phyloP scores from a whole-genome alignment of 2,113 vertebrate species.

The Ptilonorhynchus violaceus region DNA sequence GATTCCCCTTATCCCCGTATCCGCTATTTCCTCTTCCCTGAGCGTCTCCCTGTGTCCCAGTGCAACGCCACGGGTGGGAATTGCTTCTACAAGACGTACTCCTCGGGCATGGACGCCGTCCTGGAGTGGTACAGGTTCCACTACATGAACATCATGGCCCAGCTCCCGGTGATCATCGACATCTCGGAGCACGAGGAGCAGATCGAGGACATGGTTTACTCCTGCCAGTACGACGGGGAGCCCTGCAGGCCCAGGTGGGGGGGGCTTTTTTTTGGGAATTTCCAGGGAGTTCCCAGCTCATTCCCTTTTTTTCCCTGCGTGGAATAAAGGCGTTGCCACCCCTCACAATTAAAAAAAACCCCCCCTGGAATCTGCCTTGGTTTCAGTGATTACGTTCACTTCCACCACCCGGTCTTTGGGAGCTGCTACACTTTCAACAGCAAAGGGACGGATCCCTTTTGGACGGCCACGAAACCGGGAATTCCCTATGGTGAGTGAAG shows the following conservation, averaged over 20 bases:
- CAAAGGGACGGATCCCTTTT: constrained; percentile 16
- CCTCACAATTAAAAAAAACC: rapidly evolving
- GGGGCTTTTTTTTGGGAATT: background rate
- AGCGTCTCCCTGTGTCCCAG: background rate
- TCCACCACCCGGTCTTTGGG: constrained; percentile 68
- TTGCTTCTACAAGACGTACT: constrained; percentile 59
- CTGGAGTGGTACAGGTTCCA: constrained; percentile 71
- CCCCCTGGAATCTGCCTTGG: background rate
- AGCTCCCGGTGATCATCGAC: background rate
- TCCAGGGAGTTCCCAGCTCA: background rate
- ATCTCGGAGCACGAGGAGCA: background rate
- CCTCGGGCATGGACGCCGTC: constrained; percentile 38
- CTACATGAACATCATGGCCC: constrained; percentile 67
- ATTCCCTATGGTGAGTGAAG: constrained; percentile 40
- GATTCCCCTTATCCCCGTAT: background rate
- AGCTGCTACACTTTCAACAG: constrained; percentile 75
- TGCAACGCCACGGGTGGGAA: constrained; percentile 49
- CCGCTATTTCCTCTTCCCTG: background rate
- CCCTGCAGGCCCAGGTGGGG: constrained; percentile 49
- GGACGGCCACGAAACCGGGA: constrained; percentile 32
- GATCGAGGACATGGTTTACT: constrained; percentile 41
- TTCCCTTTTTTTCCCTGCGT: background rate
- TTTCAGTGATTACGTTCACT: constrained; percentile 57
- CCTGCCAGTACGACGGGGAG: constrained; percentile 47
- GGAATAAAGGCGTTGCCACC: background rate